Conservation (phyloP, 2,797 vertebrate species). For the Malurus leucopterus region DNA sequence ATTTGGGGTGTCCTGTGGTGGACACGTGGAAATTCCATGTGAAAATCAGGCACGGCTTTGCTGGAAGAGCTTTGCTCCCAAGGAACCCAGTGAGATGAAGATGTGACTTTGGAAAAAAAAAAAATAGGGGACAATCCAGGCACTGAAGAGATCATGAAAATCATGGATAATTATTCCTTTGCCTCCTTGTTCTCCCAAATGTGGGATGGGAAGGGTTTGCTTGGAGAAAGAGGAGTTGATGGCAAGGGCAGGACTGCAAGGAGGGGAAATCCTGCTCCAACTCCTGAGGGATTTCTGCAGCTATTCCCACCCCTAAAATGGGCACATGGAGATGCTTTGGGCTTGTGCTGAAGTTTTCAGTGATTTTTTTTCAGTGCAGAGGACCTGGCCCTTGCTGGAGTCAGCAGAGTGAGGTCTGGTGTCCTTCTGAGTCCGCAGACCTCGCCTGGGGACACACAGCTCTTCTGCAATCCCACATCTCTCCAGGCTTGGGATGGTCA, state of each 20-base stretch:
- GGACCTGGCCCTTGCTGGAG: no score
- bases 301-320: rapidly evolving
- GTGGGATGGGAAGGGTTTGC: not conserved
- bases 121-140: not conserved
- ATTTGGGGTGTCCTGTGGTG: rapidly evolving
- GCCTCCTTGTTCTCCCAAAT: not conserved
- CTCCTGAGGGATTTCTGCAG: not conserved
- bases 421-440: no score
- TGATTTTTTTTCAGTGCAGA: not conserved
- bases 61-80: not conserved
- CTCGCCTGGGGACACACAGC: no score
- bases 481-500: no score
- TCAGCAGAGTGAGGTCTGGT: no score
- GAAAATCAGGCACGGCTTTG: not conserved
- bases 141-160: not conserved
- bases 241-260: not conserved
- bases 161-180: not conserved
- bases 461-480: no score
- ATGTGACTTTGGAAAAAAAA: not conserved
- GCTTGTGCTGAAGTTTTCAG: not conserved
- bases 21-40: not conserved
- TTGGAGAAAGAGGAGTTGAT: not conserved
- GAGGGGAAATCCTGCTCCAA: not conserved
- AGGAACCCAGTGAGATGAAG: not conserved
- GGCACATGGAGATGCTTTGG: not conserved